Conservation (phyloP, 2,113 vertebrate species). For the Anthoscopus minutus region DNA sequence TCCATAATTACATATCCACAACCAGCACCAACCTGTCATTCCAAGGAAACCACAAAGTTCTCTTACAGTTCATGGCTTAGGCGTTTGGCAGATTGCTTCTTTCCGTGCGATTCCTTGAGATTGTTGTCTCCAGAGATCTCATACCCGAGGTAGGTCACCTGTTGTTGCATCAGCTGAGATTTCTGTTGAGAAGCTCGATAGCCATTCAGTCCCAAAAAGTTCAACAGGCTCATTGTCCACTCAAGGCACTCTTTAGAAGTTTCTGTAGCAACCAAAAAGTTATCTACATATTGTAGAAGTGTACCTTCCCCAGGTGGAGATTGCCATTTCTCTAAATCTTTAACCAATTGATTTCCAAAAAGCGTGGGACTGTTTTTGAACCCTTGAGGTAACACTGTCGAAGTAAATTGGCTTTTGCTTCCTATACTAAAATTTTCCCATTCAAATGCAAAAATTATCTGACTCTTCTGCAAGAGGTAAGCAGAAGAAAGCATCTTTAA, state of each 20-base stretch:
- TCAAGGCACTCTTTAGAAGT: neutral
- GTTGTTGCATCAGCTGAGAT: neutral
- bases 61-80: neutral
- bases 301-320: neutral
- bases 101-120: neutral
- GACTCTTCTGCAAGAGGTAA: too few relatives aligned
- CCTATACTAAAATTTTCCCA: neutral
- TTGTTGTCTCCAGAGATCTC: neutral
- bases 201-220: neutral
- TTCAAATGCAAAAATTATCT: too few relatives aligned
- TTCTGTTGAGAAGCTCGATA: neutral
- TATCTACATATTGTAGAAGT: neutral
- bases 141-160: neutral
- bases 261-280: neutral
- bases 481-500: too few relatives aligned
- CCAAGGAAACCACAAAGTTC: neutral
- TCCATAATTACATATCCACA: neutral
- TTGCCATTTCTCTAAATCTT: neutral
- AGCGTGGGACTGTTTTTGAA: neutral
- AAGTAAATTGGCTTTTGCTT: neutral
- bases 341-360: neutral
- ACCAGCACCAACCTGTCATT: neutral
- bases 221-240: neutral
- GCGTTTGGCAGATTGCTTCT: neutral
- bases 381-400: neutral